These are phyloP conservation scores for Palloptera scutellata DNA, from an alignment of 2,888 invertebrate genomes.

Conservation along the genomic window DNA sequence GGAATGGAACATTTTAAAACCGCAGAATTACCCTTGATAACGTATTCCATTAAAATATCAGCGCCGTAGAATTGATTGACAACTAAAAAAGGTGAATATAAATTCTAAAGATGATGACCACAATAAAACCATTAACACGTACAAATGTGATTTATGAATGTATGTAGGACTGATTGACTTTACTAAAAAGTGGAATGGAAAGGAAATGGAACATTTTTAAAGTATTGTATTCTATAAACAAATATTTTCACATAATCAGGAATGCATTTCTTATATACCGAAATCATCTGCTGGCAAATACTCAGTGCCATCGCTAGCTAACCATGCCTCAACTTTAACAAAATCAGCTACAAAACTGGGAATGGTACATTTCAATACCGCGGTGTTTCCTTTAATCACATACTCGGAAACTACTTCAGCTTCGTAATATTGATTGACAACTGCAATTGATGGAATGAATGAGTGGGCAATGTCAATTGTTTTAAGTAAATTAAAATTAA, in stretches of 20 bases:
- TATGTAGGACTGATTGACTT: constrained; percentile 12
- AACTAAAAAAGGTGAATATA: constrained; percentile 65
- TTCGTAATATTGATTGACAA: constrained; percentile 88
- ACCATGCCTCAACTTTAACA: constrained; percentile 87
- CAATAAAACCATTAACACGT: constrained; percentile 18
- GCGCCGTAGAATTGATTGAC: constrained; percentile 77
- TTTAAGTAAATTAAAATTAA: constrained; percentile 13
- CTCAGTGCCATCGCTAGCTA: constrained; percentile 72
- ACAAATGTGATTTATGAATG: background rate
- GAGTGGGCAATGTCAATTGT: no score
- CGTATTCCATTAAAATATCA: constrained; percentile 77
- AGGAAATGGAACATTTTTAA: constrained; percentile 6
- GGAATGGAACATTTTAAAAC: constrained; percentile 78
- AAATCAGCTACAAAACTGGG: constrained; percentile 92
- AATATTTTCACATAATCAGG: background rate
- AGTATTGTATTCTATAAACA: background rate
- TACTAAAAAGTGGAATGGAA: background rate
- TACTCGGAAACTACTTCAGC: constrained; percentile 90
- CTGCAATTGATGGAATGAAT: constrained; percentile 63
- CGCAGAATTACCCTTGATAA: constrained; percentile 77
- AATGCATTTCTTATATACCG: constrained; percentile 69
- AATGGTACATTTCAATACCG: constrained; percentile 87
- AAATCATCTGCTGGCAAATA: constrained; percentile 76
- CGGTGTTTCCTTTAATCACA: constrained; percentile 87
- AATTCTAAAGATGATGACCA: constrained; percentile 12